These are phyloP conservation scores for Euglossa dilemma DNA, from an alignment of 1,140 invertebrate species.

Conservation along the genomic window DNA sequence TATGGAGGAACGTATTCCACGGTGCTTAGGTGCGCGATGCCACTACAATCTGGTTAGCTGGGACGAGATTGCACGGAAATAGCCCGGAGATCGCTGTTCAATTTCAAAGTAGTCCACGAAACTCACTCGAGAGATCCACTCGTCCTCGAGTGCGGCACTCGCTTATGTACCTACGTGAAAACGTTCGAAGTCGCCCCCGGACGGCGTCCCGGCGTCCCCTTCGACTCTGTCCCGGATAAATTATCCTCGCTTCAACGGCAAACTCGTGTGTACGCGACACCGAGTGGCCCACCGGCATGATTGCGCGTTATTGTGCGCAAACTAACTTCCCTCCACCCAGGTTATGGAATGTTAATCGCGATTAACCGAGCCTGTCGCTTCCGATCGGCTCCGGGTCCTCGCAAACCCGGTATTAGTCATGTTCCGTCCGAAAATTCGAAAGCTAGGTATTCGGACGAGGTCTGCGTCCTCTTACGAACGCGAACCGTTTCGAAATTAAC, in stretches of 20 bases:
- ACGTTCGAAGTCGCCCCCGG: not conserved
- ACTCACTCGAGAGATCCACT: slow-evolving; percentile 18
- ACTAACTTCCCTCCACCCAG: slow-evolving; percentile 52
- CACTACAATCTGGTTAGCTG: slow-evolving; percentile 74
- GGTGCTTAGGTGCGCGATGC: slow-evolving; percentile 54
- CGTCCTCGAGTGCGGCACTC: slow-evolving; percentile 1
- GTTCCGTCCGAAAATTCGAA: too few species aligned
- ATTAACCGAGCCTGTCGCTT: slow-evolving; percentile 5
- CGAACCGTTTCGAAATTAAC: too few species aligned
- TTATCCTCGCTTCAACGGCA: slow-evolving; percentile 50
- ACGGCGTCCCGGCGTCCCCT: not conserved
- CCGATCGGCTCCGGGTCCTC: too few species aligned
- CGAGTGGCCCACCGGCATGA: slow-evolving; percentile 27
- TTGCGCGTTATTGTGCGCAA: slow-evolving; percentile 64
- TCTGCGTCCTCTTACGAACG: too few species aligned
- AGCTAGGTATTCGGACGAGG: too few species aligned
- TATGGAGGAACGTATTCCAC: slow-evolving; percentile 37
- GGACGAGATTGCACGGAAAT: slow-evolving; percentile 76
- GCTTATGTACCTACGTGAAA: slow-evolving; percentile 14
- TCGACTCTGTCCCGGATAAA: not conserved
- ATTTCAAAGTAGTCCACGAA: slow-evolving; percentile 62
- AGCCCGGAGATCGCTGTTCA: slow-evolving; percentile 69
- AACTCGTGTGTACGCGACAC: slow-evolving; percentile 60
- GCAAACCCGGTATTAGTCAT: too few species aligned
- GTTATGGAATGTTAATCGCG: slow-evolving; percentile 36